Conservation (phyloP, 2,888 invertebrate species). For the Leucophenga maculata region DNA sequence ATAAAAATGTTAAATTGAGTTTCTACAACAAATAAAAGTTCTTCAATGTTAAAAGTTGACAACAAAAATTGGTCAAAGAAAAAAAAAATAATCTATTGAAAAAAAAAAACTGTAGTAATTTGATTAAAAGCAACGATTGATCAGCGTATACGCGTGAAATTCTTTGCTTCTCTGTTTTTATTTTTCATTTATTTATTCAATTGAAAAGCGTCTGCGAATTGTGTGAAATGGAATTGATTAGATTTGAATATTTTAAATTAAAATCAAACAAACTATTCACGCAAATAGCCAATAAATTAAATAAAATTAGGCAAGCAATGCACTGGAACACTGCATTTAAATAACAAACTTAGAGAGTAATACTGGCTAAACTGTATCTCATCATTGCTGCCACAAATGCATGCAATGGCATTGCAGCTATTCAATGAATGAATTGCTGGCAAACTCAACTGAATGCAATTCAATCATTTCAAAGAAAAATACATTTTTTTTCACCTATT, state of each 20-base stretch:
- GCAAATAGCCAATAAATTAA: too few species aligned
- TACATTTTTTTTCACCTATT: neutral
- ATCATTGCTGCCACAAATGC: neutral
- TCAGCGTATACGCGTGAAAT: too few species aligned
- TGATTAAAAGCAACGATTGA: constrained; percentile 50
- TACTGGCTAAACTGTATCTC: too few species aligned
- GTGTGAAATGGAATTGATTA: too few species aligned
- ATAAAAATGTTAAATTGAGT: constrained; percentile 42
- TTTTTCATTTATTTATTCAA: too few species aligned
- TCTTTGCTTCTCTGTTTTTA: too few species aligned
- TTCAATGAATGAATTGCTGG: neutral
- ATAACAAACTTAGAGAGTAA: too few species aligned
- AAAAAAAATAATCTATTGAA: constrained; percentile 17
- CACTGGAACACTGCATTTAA: too few species aligned
- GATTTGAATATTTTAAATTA: too few species aligned
- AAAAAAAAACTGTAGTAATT: constrained; percentile 58
- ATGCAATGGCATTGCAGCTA: constrained; percentile 4
- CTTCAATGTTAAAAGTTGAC: constrained; percentile 30
- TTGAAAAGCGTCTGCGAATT: too few species aligned
- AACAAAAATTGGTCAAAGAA: neutral
- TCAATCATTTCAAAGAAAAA: constrained; percentile 20
- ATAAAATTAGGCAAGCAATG: too few species aligned
- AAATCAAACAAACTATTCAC: too few species aligned
- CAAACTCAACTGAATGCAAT: constrained; percentile 9
- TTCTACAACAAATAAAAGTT: constrained; percentile 43